Evolutionary conservation across 2,113 vertebrate species (phyloP).

Genomic region (Marmota monax): DNA sequence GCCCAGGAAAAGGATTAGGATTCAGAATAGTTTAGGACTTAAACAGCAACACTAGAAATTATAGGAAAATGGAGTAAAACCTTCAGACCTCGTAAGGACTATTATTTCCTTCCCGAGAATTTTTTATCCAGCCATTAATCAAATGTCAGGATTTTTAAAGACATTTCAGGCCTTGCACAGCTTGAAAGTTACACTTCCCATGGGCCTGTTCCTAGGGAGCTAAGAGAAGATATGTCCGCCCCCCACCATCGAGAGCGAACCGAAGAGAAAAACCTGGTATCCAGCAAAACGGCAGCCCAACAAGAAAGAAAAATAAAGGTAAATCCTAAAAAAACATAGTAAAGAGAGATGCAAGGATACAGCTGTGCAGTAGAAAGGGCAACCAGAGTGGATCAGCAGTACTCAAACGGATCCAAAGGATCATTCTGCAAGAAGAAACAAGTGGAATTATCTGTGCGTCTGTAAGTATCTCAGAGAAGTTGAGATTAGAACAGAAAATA

Average conservation of each 20-base stretch:
- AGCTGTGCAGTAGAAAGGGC: background rate
- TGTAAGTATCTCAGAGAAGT: background rate
- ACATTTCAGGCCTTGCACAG: background rate
- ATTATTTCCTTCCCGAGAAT: slow-evolving; percentile 35
- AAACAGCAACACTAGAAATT: slow-evolving; percentile 2
- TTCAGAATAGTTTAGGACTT: background rate
- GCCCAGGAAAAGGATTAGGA: background rate
- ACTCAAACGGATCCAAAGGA: background rate
- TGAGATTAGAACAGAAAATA: background rate
- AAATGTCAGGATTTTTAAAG: slow-evolving; percentile 7
- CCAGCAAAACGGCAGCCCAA: background rate
- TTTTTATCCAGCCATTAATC: slow-evolving; percentile 39
- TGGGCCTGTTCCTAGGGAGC: background rate
- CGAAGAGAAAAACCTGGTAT: background rate
- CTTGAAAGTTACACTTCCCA: slow-evolving; percentile 12
- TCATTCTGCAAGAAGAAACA: background rate
- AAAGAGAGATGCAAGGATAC: background rate
- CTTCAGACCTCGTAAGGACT: slow-evolving; percentile 48
- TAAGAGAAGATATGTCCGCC: background rate
- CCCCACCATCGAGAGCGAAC: background rate
- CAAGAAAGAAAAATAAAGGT: background rate
- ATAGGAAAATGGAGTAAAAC: slow-evolving; percentile 15
- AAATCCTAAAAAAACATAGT: background rate
- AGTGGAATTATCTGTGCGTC: background rate
- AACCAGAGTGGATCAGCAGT: background rate